phyloP scores from a whole-genome alignment of 2,888 invertebrate genomes.

The Ennomos fuscantarius region DNA sequence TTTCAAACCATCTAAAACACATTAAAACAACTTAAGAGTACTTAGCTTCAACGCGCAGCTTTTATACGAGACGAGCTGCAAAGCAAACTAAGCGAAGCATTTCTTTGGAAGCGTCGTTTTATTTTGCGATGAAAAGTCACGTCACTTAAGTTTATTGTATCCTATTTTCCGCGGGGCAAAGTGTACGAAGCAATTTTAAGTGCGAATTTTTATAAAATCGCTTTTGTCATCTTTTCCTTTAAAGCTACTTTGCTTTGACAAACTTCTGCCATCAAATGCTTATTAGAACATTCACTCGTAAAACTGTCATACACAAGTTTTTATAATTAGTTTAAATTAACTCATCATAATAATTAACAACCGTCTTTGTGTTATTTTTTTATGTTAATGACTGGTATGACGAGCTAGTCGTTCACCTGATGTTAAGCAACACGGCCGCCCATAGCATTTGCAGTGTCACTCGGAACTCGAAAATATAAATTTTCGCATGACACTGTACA shows the following conservation, averaged over 20 bases:
- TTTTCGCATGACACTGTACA: too few species aligned
- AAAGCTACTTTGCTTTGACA: slow-evolving; percentile 1
- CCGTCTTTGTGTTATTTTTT: too few species aligned
- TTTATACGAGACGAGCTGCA: slow-evolving; percentile 7
- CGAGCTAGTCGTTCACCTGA: too few species aligned
- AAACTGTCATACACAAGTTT: too few species aligned
- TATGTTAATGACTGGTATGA: too few species aligned
- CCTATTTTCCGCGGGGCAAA: slow-evolving; percentile 23
- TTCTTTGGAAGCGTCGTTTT: slow-evolving; percentile 17
- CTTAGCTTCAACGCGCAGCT: slow-evolving; percentile 5
- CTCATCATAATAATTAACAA: too few species aligned
- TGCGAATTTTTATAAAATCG: slow-evolving; percentile 18
- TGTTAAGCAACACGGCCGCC: too few species aligned
- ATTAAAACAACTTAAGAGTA: neutral
- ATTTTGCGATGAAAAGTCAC: slow-evolving; percentile 30
- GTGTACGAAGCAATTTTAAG: slow-evolving; percentile 18
- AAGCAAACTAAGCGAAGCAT: slow-evolving; percentile 25
- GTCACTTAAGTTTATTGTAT: slow-evolving; percentile 32
- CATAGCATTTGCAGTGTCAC: too few species aligned
- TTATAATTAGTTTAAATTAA: too few species aligned
- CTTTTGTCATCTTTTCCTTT: slow-evolving; percentile 4
- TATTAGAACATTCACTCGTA: too few species aligned
- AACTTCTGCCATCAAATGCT: neutral
- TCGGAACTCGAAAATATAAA: too few species aligned
- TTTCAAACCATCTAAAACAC: too few species aligned